Evolutionary conservation across 2,797 vertebrate species (phyloP), one percentile per base, ranked within the genome.

Genomic region (Champsocephalus gunnari): DNA sequence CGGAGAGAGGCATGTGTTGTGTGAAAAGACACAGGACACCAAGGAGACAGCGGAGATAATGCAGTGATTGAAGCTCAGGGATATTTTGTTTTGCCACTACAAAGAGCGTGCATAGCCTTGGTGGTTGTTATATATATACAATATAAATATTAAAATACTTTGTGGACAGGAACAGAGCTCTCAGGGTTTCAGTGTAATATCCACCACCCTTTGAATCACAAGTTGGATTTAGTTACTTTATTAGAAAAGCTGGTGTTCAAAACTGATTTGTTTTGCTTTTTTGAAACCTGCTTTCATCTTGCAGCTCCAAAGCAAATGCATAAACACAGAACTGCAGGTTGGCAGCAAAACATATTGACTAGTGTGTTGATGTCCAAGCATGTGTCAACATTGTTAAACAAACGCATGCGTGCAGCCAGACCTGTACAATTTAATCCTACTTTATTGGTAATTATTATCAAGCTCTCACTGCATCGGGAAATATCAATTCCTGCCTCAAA

Each of bases 41-140:
- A 66, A 72, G 71, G 75, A 83, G 28, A 56, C 69, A 67, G 53
- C 28, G 43, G 71, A 80, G 81, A 70, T 84, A 75, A 81, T 61
- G 58, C 73, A 70, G 70, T 72, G 79, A 72, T 86, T 57, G 84
- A 78, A 83, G 88, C 86, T 87, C 71, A 56, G 56, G 82, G 79
- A 85, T 88, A 81, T 90, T 86, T 90, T 85, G 49, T 89, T 89
- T 86, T 66, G 65, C 9, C n/a, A 77, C 77, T 80, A 81, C 78
- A 87, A 87, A 89, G 78, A 28, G 28, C 28, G 28, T 28, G 28
- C 28, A 28, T 28, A 28, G 28, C 28, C 28, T 28, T 74, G 85
- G 83, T 86, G 83, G 73, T 67, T 48, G 34, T 7, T 38, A 38
- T 38, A 38, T 38, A 67, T 86, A 79, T 83, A 19, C 5, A 5